A percentile compares a stretch with the other conserved stretches of the same genome.
Conservation (phyloP, 2,113 vertebrate genomes). For the Siniperca chuatsi region DNA sequence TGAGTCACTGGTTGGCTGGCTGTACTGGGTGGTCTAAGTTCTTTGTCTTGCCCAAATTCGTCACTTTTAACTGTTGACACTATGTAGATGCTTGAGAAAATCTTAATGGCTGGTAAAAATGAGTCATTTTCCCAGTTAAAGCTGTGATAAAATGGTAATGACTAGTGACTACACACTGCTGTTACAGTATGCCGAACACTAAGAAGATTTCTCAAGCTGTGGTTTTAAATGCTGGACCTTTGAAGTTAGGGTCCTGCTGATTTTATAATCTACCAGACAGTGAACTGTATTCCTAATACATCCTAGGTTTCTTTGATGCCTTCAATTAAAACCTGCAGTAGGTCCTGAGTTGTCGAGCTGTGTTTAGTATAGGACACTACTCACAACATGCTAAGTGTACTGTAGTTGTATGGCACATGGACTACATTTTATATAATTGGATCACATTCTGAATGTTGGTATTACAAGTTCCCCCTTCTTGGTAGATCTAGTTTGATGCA, state of each 20-base stretch:
- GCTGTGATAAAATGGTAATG: slow-evolving; percentile 20
- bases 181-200: neutral
- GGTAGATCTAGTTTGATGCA: neutral
- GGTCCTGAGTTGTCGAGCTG: neutral
- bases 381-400: neutral
- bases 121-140: slow-evolving; percentile 42
- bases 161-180: neutral
- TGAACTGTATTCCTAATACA: neutral
- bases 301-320: neutral
- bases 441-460: neutral
- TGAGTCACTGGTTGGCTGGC: slow-evolving; percentile 62
- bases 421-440: neutral
- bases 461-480: neutral
- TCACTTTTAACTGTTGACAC: slow-evolving; percentile 44
- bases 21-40: slow-evolving; percentile 52
- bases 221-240: slow-evolving; percentile 2
- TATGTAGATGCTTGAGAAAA: slow-evolving; percentile 11
- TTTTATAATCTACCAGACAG: neutral
- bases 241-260: neutral
- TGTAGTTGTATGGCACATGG: neutral
- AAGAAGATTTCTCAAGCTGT: neutral
- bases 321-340: neutral
- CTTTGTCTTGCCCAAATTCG: slow-evolving; percentile 44
- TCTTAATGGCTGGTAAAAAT: slow-evolving; percentile 27
- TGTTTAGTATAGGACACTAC: neutral